Evolutionary conservation across 2,113 vertebrate species (phyloP).

Genomic region (Pituophis catenifer): DNA sequence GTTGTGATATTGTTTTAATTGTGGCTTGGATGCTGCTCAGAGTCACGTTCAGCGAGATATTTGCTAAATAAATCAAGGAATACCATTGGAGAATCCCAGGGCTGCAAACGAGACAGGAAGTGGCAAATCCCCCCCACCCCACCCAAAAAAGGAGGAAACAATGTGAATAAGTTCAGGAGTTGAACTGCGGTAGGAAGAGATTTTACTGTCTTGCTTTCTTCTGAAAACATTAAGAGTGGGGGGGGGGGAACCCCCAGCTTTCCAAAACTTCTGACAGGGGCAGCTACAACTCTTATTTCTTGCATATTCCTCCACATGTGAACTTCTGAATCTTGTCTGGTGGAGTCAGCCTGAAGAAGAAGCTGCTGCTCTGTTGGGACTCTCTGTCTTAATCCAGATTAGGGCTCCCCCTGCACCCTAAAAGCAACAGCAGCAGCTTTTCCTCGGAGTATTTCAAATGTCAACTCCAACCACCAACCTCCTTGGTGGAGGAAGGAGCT

Average conservation of each 20-base stretch:
- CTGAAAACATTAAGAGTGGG: not conserved
- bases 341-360: not conserved
- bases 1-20: not conserved
- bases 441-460: not conserved
- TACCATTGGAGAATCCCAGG: not conserved
- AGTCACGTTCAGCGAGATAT: not conserved
- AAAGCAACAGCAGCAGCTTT: not conserved
- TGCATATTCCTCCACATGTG: not conserved
- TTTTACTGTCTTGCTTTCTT: not conserved
- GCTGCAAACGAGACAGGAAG: not conserved
- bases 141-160: not conserved
- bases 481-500: not conserved
- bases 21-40: not conserved
- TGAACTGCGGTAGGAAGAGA: not conserved
- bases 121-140: not conserved
- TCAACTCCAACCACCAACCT: not conserved
- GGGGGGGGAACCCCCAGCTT: not conserved
- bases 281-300: not conserved
- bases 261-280: not conserved
- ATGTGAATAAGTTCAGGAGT: not conserved
- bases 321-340: not conserved
- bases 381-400: not conserved
- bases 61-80: not conserved
- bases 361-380: not conserved
- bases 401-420: not conserved